These are phyloP conservation scores for Idaea aversata DNA, from an alignment of 2,888 invertebrate genomes.

Conservation along the genomic window DNA sequence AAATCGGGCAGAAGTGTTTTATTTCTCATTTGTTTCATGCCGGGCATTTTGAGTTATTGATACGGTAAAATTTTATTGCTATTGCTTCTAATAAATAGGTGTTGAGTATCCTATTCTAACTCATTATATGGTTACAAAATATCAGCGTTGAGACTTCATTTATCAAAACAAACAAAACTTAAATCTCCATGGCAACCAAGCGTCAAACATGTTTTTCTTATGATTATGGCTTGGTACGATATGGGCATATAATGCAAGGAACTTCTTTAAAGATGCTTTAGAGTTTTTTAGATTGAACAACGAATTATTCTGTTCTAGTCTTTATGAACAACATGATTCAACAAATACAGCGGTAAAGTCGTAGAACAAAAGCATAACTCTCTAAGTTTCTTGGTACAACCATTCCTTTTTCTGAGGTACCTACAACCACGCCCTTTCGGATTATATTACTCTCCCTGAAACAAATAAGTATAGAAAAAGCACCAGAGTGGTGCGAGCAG, in stretches of 20 bases:
- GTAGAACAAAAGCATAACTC: too few relatives aligned
- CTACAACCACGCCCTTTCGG: too few relatives aligned
- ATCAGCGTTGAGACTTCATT: not conserved
- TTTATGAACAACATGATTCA: too few relatives aligned
- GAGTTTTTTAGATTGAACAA: too few relatives aligned
- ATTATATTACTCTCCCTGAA: too few relatives aligned
- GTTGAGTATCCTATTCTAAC: not conserved
- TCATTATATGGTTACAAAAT: not conserved
- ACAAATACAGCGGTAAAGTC: too few relatives aligned
- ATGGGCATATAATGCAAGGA: not conserved
- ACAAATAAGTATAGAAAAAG: too few relatives aligned
- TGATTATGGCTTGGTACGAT: not conserved
- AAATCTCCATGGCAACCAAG: not conserved
- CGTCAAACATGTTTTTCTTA: not conserved
- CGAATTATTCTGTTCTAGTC: too few relatives aligned
- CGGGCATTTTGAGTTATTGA: constrained; percentile 39
- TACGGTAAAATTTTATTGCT: not conserved
- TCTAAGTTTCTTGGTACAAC: too few relatives aligned
- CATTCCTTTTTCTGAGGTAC: too few relatives aligned
- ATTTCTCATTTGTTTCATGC: constrained; percentile 63
- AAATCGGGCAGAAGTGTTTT: constrained; percentile 68
- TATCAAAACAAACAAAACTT: not conserved
- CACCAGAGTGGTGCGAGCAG: too few relatives aligned
- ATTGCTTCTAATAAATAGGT: not conserved
- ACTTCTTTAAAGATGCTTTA: too few relatives aligned